These are phyloP conservation scores for Caenorhabditis briggsae DNA, from an alignment of 1,140 invertebrate species.

Conservation along the genomic window DNA sequence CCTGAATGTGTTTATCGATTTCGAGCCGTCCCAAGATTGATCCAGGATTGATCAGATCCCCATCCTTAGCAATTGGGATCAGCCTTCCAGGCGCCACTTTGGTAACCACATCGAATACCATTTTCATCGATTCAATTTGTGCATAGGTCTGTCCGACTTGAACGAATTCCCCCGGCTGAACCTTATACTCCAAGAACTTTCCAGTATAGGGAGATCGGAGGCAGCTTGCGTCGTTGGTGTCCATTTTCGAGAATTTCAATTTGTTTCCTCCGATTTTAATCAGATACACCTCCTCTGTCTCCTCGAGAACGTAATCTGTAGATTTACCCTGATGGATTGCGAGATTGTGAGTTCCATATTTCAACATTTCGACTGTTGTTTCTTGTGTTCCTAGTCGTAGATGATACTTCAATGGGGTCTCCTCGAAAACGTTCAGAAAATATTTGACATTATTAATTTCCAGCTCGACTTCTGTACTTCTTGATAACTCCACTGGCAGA, in stretches of 20 bases:
- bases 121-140: constrained; percentile 99
- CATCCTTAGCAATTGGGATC: constrained; percentile 89
- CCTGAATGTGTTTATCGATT: constrained; percentile 14
- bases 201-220: constrained; percentile 94
- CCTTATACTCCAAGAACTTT: constrained; percentile 89
- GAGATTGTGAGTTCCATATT: not conserved
- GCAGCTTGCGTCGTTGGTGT: constrained; percentile 91
- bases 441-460: constrained; percentile 5
- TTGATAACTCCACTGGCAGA: constrained; percentile 13
- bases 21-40: constrained; percentile 86
- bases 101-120: constrained; percentile 96
- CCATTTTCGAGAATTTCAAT: constrained; percentile 10
- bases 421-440: not conserved
- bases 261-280: constrained; percentile 47
- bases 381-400: not conserved
- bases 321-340: constrained; percentile 35
- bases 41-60: constrained; percentile 94
- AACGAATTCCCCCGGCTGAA: constrained; percentile 86
- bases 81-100: constrained; percentile 86
- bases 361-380: constrained; percentile 17
- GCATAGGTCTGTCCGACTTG: constrained; percentile 91
- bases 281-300: not conserved
- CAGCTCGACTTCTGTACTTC: not conserved
- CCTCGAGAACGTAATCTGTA: not conserved
- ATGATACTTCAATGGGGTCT: constrained; percentile 13